Evolutionary conservation across 2,797 vertebrate genomes (phyloP), one percentile per base, ranked within the genome.

Genomic region (Heliangelus exortis): DNA sequence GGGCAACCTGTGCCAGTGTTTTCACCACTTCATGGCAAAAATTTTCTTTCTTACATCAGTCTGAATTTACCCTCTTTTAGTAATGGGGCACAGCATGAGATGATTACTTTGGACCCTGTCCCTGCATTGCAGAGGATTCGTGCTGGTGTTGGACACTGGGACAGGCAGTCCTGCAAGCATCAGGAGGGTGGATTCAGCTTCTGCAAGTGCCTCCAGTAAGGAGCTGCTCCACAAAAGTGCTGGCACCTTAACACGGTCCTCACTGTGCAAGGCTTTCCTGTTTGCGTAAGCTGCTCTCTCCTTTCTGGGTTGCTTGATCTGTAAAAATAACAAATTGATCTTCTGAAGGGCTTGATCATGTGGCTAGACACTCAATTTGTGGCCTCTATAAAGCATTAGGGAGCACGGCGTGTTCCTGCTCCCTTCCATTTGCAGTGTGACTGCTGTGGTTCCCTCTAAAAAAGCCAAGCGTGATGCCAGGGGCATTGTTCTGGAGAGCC

Each of bases 201-300:
- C 71, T 87, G 84, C 72, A 71, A 6, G 15, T 1, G 2, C 25
- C 34, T 53, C 34, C 4, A 5, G 41, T 5, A 28, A 65, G 31
- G 36, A 93, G 67, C 45, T 34, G 39, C 71, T 80, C 31, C 53
- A 31, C 41, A 11, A 5, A 87, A 77, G 10, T 41, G 45, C 48
- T 84, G 59, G 50, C 65, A 26, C 65, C 8, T 1, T 47, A 55
- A 58, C 0, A 0, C 0, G 0, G 36, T 29, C 63, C 28, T 79
- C 0, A 45, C 29, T 1, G 4, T 3, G 51, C 33, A 54, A 87
- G 41, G n/a, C 47, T 68, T 51, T 50, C 80, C 68, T 6, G 6
- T 41, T 31, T 21, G 26, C 2, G 3, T 47, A n/a, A 90, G 50
- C 17, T 0, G 1, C 53, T 23, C n/a, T 74, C 66, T 81, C 33